phyloP scores from a whole-genome alignment of 2,888 invertebrate genomes.

The Neuroscelio doddi region DNA sequence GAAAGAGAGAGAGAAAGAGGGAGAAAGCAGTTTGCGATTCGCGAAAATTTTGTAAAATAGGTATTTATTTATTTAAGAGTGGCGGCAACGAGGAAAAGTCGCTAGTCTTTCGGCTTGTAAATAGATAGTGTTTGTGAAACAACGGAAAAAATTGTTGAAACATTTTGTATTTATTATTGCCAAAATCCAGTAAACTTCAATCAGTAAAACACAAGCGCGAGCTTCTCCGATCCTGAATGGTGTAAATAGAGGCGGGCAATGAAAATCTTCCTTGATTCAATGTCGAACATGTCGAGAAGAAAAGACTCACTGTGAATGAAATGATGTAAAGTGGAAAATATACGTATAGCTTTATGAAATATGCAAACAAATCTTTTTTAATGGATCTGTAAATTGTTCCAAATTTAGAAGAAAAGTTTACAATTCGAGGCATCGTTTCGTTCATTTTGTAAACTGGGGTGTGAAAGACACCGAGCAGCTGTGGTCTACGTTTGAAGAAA shows the following conservation, averaged over 20 bases:
- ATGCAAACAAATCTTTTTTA: too few species aligned
- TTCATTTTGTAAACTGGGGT: constrained; percentile 41
- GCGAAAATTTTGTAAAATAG: constrained; percentile 21
- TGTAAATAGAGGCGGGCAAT: not conserved
- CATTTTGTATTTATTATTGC: too few species aligned
- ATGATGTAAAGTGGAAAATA: too few species aligned
- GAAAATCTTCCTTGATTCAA: too few species aligned
- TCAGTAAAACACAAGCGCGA: too few species aligned
- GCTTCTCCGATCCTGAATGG: constrained; percentile 1
- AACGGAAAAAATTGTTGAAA: constrained; percentile 4
- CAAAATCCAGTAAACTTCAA: too few species aligned
- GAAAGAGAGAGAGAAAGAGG: not conserved
- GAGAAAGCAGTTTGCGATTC: constrained; percentile 10
- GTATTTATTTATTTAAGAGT: constrained; percentile 32
- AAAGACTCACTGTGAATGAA: constrained; percentile 31
- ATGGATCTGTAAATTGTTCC: too few species aligned
- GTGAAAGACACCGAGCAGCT: constrained; percentile 69
- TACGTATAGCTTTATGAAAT: too few species aligned
- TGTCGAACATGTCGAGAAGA: not conserved
- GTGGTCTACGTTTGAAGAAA: constrained; percentile 62
- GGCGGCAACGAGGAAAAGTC: not conserved
- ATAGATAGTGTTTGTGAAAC: not conserved
- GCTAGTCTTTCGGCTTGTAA: constrained; percentile 7
- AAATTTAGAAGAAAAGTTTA: not conserved
- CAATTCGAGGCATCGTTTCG: constrained; percentile 21